Evolutionary conservation across 2,113 vertebrate genomes (phyloP).

Genomic region (Xiphophorus maculatus): DNA sequence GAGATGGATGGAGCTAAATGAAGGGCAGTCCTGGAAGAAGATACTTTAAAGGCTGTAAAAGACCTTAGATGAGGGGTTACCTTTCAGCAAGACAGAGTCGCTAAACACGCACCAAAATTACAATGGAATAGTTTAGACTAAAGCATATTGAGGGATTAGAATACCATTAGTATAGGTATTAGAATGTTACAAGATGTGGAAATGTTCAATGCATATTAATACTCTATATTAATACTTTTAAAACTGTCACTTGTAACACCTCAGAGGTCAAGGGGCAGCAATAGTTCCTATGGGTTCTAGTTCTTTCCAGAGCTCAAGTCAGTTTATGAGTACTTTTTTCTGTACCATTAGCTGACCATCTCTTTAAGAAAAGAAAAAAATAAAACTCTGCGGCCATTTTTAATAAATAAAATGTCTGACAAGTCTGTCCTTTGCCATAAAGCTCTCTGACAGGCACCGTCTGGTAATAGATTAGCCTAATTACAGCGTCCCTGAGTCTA

Average conservation of each 20-base stretch:
- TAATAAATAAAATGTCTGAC: conserved; percentile 80
- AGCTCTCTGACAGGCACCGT: conserved; percentile 89
- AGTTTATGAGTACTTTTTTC: conserved; percentile 4
- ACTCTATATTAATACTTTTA: neutral
- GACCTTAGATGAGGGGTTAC: no score
- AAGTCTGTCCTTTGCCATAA: conserved; percentile 90
- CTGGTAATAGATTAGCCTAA: conserved; percentile 98
- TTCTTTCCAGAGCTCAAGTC: conserved; percentile 31
- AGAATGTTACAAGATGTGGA: neutral
- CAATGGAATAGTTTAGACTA: neutral
- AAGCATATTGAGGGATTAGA: no score
- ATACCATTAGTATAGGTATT: no score
- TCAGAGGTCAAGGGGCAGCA: conserved; percentile 33
- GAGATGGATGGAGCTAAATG: no score
- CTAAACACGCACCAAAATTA: neutral
- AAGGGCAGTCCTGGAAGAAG: no score
- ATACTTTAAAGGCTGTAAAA: no score
- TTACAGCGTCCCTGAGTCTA: conserved; percentile 93
- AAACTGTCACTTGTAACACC: conserved; percentile 22
- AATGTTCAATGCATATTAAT: neutral
- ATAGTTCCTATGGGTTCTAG: conserved; percentile 26
- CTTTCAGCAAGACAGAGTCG: no score
- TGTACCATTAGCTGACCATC: conserved; percentile 42
- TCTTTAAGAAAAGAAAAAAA: neutral
- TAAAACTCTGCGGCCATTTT: conserved; percentile 33